A percentile compares a stretch with the other conserved stretches of the same genome.
phyloP scores from a whole-genome alignment of 1,140 invertebrate species.

The Trachymyrmex cornetzi region DNA sequence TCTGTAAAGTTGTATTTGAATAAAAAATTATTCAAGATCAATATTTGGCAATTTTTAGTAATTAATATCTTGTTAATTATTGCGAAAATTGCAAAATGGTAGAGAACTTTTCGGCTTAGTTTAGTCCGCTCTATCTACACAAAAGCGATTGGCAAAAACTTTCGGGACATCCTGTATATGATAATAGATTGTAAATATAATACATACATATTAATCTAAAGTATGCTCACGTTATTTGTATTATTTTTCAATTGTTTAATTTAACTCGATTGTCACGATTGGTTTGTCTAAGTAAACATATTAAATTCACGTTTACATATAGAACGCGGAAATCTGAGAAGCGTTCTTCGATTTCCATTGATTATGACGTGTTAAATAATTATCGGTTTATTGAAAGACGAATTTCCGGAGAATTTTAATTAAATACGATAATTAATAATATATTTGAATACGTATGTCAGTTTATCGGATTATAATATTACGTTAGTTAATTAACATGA shows the following conservation, averaged over 20 bases:
- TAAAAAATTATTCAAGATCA: no score
- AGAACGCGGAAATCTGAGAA: not conserved
- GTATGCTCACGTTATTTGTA: not conserved
- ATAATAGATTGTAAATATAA: not conserved
- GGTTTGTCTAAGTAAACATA: not conserved
- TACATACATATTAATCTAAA: not conserved
- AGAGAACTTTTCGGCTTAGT: no score
- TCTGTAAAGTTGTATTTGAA: no score
- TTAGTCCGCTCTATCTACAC: no score
- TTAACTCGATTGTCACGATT: not conserved
- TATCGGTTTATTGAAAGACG: slow-evolving; percentile 2
- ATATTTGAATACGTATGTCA: not conserved
- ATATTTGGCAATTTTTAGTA: no score
- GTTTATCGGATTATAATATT: not conserved
- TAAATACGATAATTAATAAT: not conserved
- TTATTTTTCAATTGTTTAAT: not conserved
- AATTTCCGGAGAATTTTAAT: not conserved
- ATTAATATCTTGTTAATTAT: no score
- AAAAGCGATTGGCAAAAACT: no score
- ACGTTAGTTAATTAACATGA: not conserved
- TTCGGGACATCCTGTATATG: no score
- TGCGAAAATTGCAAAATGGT: no score
- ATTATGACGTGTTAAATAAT: not conserved
- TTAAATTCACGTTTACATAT: not conserved
- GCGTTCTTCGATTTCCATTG: not conserved